A percentile compares a stretch with the other conserved stretches of the same genome.
Evolutionary conservation across 2,888 invertebrate species (phyloP).

Genomic region (Melinaea menophilus): DNA sequence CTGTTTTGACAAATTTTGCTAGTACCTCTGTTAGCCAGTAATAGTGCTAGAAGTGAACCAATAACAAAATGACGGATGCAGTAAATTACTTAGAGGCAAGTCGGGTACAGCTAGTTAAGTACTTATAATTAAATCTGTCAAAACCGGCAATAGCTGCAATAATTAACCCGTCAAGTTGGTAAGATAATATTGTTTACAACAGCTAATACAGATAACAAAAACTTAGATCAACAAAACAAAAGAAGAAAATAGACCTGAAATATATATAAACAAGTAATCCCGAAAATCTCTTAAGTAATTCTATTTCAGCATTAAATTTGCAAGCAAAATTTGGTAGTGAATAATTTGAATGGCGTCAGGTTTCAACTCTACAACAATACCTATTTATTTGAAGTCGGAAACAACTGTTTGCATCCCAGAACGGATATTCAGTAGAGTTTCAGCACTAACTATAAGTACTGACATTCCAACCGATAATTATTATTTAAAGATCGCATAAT

Average conservation of each 20-base stretch:
- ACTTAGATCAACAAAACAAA: constrained; percentile 3
- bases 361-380: constrained; percentile 2
- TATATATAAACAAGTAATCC: not conserved
- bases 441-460: constrained; percentile 1
- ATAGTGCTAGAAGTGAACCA: not conserved
- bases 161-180: constrained; percentile 23
- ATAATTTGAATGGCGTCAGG: constrained; percentile 3
- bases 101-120: constrained; percentile 10
- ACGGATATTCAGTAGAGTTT: constrained; percentile 7
- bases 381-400: constrained; percentile 10
- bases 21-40: not conserved
- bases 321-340: not conserved
- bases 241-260: not conserved
- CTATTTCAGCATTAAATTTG: not conserved
- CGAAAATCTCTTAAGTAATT: constrained; percentile 1
- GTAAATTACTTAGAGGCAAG: constrained; percentile 8
- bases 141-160: constrained; percentile 23
- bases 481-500: constrained; percentile 22
- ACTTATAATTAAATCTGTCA: constrained; percentile 28
- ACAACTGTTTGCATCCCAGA: constrained; percentile 7
- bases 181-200: constrained; percentile 17
- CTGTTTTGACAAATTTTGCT: not conserved
- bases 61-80: constrained; percentile 8
- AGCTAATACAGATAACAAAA: constrained; percentile 16
- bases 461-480: constrained; percentile 16